These are phyloP conservation scores for Acrossocheilus wenchowensis DNA, from an alignment of 2,797 vertebrate species.

Conservation along the genomic window DNA sequence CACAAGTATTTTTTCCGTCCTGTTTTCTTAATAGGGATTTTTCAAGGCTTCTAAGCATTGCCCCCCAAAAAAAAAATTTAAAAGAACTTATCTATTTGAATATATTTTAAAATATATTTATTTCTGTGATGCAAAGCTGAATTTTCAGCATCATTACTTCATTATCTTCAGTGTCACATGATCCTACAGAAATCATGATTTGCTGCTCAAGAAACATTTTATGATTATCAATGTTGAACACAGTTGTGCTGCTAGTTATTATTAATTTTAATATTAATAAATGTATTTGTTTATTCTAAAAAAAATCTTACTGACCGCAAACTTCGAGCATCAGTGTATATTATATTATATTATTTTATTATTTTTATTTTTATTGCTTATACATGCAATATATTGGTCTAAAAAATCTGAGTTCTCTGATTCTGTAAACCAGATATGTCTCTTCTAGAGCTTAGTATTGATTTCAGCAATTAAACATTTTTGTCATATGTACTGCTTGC, in stretches of 20 bases:
- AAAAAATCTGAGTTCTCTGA: neutral
- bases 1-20: neutral
- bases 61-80: neutral
- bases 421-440: neutral
- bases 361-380: neutral
- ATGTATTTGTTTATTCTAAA: neutral
- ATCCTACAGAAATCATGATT: neutral
- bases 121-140: neutral
- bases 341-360: neutral
- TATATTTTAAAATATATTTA: neutral
- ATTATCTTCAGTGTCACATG: neutral
- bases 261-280: neutral
- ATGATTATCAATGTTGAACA: neutral
- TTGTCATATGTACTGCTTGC: neutral
- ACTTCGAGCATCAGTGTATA: neutral
- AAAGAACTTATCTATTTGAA: neutral
- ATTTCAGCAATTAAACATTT: neutral
- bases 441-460: neutral
- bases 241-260: too few relatives aligned
- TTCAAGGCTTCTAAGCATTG: neutral
- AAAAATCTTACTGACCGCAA: neutral
- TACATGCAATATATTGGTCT: neutral
- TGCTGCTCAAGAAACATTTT: neutral
- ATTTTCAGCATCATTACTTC: neutral
- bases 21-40: neutral